Conservation (phyloP, 2,797 vertebrate species). For the Meriones psammophilus region DNA sequence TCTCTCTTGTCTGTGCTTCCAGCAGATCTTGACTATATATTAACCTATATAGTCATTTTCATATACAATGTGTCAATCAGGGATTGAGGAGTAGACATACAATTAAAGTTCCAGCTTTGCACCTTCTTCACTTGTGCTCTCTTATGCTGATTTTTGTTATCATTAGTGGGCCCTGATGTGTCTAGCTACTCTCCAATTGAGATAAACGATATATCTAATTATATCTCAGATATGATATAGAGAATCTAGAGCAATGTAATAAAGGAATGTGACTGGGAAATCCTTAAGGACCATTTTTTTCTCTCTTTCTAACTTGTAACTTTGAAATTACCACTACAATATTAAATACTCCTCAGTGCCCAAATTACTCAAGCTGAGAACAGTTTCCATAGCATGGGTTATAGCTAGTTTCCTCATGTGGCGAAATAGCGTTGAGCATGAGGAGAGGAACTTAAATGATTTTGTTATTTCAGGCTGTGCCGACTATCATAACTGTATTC, state of each 20-base stretch:
- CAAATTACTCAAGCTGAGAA: background rate
- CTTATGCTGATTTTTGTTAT: background rate
- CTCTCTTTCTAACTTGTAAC: background rate
- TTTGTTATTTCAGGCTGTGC: background rate
- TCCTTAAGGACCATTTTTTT: background rate
- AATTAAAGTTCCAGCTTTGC: background rate
- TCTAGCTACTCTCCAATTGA: background rate
- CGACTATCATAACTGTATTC: background rate
- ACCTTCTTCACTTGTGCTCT: background rate
- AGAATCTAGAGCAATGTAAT: background rate
- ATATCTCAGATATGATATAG: background rate
- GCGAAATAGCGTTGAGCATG: background rate
- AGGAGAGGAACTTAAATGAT: background rate
- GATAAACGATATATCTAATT: background rate
- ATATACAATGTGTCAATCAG: background rate
- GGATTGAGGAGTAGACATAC: background rate
- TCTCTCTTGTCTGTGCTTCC: accelerated
- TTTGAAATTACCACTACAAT: constrained; percentile 20
- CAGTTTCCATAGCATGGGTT: background rate
- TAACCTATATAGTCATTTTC: background rate
- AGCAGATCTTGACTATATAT: background rate
- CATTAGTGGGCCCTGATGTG: background rate
- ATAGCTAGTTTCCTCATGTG: background rate
- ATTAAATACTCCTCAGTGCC: background rate
- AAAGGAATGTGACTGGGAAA: background rate